A percentile compares a stretch with the other conserved stretches of the same genome.
These are phyloP conservation scores for Halocynthia aurantium DNA, from an alignment of 23 tunicate genomes.

Conservation along the genomic window DNA sequence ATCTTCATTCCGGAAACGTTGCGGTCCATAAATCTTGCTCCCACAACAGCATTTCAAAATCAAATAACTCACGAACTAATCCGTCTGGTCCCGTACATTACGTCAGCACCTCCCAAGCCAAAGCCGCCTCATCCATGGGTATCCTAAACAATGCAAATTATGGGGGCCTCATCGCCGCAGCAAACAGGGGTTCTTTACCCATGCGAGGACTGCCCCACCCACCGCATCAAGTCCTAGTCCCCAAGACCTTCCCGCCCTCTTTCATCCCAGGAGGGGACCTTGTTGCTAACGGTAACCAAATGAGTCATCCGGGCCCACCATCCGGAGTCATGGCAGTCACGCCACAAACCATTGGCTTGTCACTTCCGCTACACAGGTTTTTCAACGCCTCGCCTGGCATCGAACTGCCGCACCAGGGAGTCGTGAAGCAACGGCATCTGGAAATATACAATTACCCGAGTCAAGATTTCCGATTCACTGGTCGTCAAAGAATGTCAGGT, in stretches of 20 bases:
- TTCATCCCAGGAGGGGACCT: constrained; percentile 65
- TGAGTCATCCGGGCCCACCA: constrained; percentile 34
- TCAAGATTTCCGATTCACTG: constrained; percentile 35
- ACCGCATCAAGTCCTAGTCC: constrained; percentile 49
- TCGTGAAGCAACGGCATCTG: constrained; percentile 5
- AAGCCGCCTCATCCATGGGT: constrained; percentile 88
- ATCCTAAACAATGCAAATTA: constrained; percentile 54
- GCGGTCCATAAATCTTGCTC: constrained; percentile 6
- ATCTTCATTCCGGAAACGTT: constrained; percentile 3
- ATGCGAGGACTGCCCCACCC: background rate
- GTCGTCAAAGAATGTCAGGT: constrained; percentile 66
- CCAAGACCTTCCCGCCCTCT: constrained; percentile 78
- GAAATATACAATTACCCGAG: constrained; percentile 28
- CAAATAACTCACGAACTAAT: background rate
- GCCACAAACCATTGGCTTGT: constrained; percentile 72
- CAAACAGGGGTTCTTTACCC: constrained; percentile 63
- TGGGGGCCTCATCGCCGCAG: constrained; percentile 63
- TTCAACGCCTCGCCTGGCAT: constrained; percentile 19
- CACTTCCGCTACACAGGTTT: constrained; percentile 63
- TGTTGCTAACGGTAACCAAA: constrained; percentile 22
- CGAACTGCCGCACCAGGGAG: constrained; percentile 10
- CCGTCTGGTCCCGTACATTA: constrained; percentile 33
- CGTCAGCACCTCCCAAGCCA: constrained; percentile 87
- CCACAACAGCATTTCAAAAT: constrained; percentile 18
- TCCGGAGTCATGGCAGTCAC: constrained; percentile 55